Conservation (phyloP, 2,888 invertebrate species). For the Ypsolopha scabrella region DNA sequence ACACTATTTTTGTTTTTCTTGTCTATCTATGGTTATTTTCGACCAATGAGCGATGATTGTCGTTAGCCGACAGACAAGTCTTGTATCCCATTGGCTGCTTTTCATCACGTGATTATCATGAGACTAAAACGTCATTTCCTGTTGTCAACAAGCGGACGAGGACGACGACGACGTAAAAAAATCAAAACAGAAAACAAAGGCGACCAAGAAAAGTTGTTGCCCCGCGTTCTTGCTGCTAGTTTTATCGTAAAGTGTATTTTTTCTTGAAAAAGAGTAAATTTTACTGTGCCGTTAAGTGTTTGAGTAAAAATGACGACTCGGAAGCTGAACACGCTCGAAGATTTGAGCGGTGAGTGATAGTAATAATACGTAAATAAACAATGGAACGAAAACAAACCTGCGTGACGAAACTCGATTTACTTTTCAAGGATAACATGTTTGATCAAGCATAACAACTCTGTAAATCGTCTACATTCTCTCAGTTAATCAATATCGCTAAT, state of each 20-base stretch:
- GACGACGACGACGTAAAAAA: background rate
- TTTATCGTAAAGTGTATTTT: background rate
- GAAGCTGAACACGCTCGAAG: conserved; percentile 62
- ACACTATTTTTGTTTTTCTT: too few relatives aligned
- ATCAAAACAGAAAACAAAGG: conserved; percentile 2
- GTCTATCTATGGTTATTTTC: background rate
- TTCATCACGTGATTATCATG: background rate
- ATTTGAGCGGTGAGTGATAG: conserved; percentile 53
- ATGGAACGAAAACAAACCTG: conserved; percentile 9
- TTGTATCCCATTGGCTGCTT: background rate
- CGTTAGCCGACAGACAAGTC: too few relatives aligned
- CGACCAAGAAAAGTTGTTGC: background rate
- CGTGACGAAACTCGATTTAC: conserved; percentile 32
- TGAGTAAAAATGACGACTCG: conserved; percentile 47
- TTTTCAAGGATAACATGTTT: conserved; percentile 9
- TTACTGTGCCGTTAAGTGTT: conserved; percentile 5
- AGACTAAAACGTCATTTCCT: background rate
- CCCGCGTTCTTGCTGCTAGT: background rate
- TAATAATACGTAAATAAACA: conserved; percentile 1
- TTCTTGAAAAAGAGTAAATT: background rate
- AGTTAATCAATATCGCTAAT: too few relatives aligned
- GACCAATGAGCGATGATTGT: background rate
- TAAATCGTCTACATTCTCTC: too few relatives aligned
- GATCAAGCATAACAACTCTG: conserved; percentile 4
- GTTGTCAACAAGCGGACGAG: background rate